Evolutionary conservation across 2,888 invertebrate genomes (phyloP), one percentile per base, ranked within the genome.

Genomic region (Gasteruption jaculator): DNA sequence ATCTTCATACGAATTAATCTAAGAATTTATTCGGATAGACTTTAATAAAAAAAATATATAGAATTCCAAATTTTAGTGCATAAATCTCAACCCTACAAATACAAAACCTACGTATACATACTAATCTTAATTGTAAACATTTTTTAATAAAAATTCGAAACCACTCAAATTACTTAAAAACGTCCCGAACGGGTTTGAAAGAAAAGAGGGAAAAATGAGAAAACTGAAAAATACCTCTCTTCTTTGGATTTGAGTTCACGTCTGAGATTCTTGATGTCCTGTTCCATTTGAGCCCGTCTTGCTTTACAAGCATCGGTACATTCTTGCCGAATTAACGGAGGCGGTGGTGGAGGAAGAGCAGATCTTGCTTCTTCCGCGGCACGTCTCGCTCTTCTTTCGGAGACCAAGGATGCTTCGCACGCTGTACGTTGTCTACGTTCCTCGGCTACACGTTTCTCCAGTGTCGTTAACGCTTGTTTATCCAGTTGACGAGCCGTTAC

Each of bases 361-460:
- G 66, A 63, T 5, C 67, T 59, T 19, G 69, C 68, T 29, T 73
- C 76, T 53, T 78, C 78, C 24, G 75, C 76, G 43, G 75, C 75
- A 49, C 78, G 86, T 48, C 84, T 78, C 20, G 79, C 82, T 65
- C 87, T 85, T 54, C 86, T 77, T 61, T 89, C 86, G 45, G 81
- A 79, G 50, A 77, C 77, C 44, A 90, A 70, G 62, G 86, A 88
- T 35, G 82, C 77, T 64, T 91, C 91, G 21, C 82, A 73, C 18
- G 81, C 79, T 37, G 81, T 76, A 56, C 90, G 81, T 58, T 83
- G 79, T 54, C 91, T 84, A 34, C 90, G 75, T 73, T 95, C 93
- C 50, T 93, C 95, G 30, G 81, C 81, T 49, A 95, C 76, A 49
- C 88, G 82, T 55, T 89, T 81, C 74, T 94, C 95, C 60, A 85